phyloP scores from a whole-genome alignment of 2,888 invertebrate genomes.

The Lordiphosa fenestrarum region DNA sequence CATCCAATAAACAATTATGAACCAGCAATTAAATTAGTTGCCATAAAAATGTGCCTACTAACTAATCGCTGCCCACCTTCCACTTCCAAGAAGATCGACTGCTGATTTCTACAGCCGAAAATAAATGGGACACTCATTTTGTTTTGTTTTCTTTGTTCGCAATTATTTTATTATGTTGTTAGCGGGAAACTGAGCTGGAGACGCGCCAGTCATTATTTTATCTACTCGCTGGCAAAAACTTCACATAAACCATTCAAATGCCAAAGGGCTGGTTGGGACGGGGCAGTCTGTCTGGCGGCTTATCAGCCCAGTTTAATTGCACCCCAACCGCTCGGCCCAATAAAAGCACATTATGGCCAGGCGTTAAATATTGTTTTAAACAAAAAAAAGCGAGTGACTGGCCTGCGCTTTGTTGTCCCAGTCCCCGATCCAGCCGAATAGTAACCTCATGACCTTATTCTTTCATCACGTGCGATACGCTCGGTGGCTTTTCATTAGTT shows the following conservation, averaged over 20 bases:
- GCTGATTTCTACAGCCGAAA: conserved; percentile 16
- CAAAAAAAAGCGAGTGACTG: neutral
- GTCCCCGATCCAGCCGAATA: conserved; percentile 6
- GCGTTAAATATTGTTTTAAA: neutral
- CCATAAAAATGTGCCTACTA: conserved; percentile 1
- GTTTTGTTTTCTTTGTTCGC: neutral
- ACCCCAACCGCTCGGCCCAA: neutral
- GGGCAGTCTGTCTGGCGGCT: too few species aligned
- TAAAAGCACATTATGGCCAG: neutral
- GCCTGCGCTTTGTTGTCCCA: conserved; percentile 13
- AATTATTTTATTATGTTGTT: conserved; percentile 12
- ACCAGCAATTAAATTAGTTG: conserved; percentile 18
- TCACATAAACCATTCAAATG: too few species aligned
- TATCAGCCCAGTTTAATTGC: too few species aligned
- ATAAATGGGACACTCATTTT: conserved; percentile 43
- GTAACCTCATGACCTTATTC: conserved; percentile 41
- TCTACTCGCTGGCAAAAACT: neutral
- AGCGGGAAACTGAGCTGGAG: neutral
- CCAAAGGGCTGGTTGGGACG: too few species aligned
- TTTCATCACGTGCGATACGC: conserved; percentile 51
- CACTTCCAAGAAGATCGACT: conserved; percentile 2
- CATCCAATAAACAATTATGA: conserved; percentile 30
- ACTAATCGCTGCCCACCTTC: neutral
- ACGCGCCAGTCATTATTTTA: conserved; percentile 7
- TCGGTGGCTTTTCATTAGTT: conserved; percentile 38